Percentiles rank a stretch among this genome's conserved stretches.
These are phyloP conservation scores for Eubasilissa splendida DNA, from an alignment of 2,888 invertebrate species.

Conservation along the genomic window DNA sequence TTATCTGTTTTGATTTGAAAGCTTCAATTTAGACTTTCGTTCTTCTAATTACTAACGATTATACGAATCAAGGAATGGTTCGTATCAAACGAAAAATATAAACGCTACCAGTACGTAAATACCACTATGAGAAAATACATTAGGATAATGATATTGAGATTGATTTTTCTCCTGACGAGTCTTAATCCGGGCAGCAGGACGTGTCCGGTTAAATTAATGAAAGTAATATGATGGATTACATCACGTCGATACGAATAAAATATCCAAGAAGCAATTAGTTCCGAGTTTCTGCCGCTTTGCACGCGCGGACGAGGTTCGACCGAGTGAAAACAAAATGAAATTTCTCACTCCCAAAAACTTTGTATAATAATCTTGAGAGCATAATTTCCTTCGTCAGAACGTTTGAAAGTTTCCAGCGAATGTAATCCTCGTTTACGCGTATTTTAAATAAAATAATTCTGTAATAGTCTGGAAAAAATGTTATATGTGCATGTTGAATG, in stretches of 20 bases:
- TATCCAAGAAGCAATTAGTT: constrained; percentile 10
- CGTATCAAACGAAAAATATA: too few species aligned
- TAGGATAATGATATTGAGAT: background rate
- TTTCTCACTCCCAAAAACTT: too few species aligned
- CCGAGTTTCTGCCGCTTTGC: background rate
- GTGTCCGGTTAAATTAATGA: constrained; percentile 2
- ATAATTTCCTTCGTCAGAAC: too few species aligned
- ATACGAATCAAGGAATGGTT: too few species aligned
- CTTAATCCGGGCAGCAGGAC: background rate
- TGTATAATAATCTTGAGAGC: too few species aligned
- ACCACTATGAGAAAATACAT: background rate
- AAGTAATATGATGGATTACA: constrained; percentile 19
- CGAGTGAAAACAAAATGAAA: background rate
- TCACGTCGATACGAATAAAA: constrained; percentile 4
- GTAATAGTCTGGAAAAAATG: too few species aligned
- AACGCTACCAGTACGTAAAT: too few species aligned
- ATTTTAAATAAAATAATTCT: too few species aligned
- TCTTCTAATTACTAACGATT: too few species aligned
- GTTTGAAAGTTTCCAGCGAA: background rate
- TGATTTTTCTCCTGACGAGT: background rate
- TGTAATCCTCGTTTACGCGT: background rate
- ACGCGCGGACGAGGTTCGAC: background rate
- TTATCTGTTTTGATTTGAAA: too few species aligned
- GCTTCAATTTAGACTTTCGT: too few species aligned
- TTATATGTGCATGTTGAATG: too few species aligned